Base-by-base conservation (phyloP, 2,113 vertebrate genomes). In the Fregetta grallaria region DNA sequence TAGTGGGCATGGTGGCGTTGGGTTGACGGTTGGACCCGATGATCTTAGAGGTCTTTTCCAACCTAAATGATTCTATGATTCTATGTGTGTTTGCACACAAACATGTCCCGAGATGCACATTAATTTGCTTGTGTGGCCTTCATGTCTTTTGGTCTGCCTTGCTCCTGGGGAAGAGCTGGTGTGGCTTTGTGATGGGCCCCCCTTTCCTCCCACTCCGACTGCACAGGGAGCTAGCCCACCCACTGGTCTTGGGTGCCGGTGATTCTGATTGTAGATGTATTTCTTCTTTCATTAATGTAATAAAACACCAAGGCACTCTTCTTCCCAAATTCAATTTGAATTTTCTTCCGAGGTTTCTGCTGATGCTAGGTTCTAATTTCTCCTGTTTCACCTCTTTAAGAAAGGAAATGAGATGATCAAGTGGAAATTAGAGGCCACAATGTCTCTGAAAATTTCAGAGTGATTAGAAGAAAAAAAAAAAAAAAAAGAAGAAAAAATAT, bases 311-410 rank as follows among this genome's bases (percentile, higher is more conserved):
- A 59, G 27, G 27, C 14, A 17, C 72, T 53, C 16, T 79, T 38
- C 50, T 85, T 40, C 30, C 17, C 50, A 62, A 72, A 80, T 66
- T 42, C 20, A 81, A 19, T 78, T 55, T 38, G 8, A 47, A 38
- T 81, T 85, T 94, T n/a, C 66, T 95, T 85, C 25, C 18, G 56
- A 81, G 56, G 38, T 29, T 84, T 77, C 68, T 89, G 67, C 38
- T 74, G 20, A 20, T 50, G 27, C 0, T 9, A 50, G 2, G 32
- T 66, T 74, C 55, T 50, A 58, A 71, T 84, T 89, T 89, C 29
- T 74, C 30, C 67, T 13, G 4, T 83, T 84, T 73, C 5, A 49
- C 36, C 16, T 62, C 27, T 58, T 68, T 36, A 66, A 74, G 62
- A 61, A 70, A 79, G 34, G 65, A 88, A 86, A 72, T 38, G 5